Evolutionary conservation across 1,140 invertebrate species (phyloP), one percentile per base, ranked within the genome.

Genomic region (Campoletis sonorensis): DNA sequence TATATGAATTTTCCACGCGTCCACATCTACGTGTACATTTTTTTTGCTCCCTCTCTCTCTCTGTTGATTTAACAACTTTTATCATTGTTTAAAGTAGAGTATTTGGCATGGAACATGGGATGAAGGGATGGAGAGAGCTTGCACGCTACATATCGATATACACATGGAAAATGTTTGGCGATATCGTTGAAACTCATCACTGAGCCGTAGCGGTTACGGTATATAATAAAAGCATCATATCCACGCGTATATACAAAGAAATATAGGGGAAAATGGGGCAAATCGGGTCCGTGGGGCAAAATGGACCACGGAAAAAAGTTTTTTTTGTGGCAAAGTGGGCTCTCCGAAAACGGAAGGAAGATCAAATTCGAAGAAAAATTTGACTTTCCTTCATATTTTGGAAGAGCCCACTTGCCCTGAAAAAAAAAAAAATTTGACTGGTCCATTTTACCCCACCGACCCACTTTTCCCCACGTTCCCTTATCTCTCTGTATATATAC

Each of bases 51-150:
- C 71, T 16, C 40, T n/a, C 13, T 26, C 33, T 16, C 21, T 73
- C 71, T 73, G 40, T 73, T 73, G 23, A 73, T 73, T 73, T 51
- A 49, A 73, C 40, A 73, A 73, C 16, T 51, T 49, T 73, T 73
- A 45, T 45, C 71, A 49, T 73, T 26, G 8, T 73, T 73, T 2
- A 27, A 73, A 16, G 21, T 4, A 27, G n/a, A n/a, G 8, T 51
- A 23, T 23, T 72, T 37, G 71, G 40, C 2, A 49, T 26, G 21
- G 21, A 51, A 33, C 3, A 58, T 33, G 5, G 40, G 3, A 40
- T 37, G 18, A 8, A 16, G 11, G 5, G 21, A 15, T 5, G 21
- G n/a, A 58, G 54, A 58, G 54, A 58, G 54, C 54, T 58, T 37
- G 71, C 71, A 73, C 71, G 71, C 71, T 10, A 58, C 54, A 58